These are phyloP conservation scores for Lasioglossum baleicum DNA, from an alignment of 1,140 invertebrate genomes.

Conservation along the genomic window DNA sequence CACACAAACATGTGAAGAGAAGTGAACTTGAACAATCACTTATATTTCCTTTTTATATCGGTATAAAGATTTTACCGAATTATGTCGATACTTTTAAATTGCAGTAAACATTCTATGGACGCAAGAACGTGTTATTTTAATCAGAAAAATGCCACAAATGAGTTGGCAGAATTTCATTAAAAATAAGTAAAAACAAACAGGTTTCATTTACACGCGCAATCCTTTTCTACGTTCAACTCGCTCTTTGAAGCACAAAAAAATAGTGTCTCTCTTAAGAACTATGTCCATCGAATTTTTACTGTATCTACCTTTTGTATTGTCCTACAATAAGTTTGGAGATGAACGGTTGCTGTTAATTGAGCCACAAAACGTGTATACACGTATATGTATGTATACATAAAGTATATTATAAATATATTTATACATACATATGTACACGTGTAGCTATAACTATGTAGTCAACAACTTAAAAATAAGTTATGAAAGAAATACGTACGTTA, in stretches of 20 bases:
- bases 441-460: not conserved
- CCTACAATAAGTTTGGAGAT: slow-evolving; percentile 1
- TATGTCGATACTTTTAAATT: slow-evolving; percentile 11
- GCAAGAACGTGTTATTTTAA: too few species aligned
- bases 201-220: too few species aligned
- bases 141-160: too few species aligned
- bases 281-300: too few species aligned
- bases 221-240: too few species aligned
- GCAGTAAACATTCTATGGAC: too few species aligned
- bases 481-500: slow-evolving; percentile 5
- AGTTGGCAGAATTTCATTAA: too few species aligned
- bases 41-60: slow-evolving; percentile 26
- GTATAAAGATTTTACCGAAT: slow-evolving; percentile 24
- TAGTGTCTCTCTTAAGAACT: too few species aligned
- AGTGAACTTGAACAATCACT: slow-evolving; percentile 11
- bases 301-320: slow-evolving; percentile 15
- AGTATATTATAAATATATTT: not conserved
- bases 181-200: too few species aligned
- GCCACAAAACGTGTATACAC: not conserved
- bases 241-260: too few species aligned
- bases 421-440: too few species aligned
- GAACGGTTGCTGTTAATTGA: slow-evolving; percentile 1
- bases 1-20: not conserved
- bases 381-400: too few species aligned
- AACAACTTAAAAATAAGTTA: slow-evolving; percentile 32